Conservation (phyloP, 2,888 invertebrate genomes). For the Oscheius sp. region DNA sequence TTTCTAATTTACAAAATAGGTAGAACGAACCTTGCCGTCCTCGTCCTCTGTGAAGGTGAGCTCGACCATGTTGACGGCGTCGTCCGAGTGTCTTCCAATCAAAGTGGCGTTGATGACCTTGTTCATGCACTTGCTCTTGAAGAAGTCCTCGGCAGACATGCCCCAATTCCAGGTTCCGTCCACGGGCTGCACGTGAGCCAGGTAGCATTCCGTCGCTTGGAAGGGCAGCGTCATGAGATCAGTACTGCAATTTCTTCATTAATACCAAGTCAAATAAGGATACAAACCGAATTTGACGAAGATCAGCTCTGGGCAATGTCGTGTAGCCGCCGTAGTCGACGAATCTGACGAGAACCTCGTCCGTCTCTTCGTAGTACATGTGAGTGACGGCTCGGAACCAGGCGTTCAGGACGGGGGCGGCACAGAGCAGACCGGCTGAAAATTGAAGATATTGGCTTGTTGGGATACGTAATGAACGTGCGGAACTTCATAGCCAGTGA, state of each 20-base stretch:
- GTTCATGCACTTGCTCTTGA: constrained; percentile 57
- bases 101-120: constrained; percentile 66
- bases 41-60: constrained; percentile 50
- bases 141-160: constrained; percentile 61
- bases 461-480: too few species aligned
- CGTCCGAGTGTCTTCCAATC: constrained; percentile 65
- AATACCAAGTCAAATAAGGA: not conserved
- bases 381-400: constrained; percentile 92
- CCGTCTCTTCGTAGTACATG: constrained; percentile 78
- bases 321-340: constrained; percentile 96
- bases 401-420: constrained; percentile 84
- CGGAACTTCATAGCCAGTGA: too few species aligned
- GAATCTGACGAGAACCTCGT: constrained; percentile 85
- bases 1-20: too few species aligned
- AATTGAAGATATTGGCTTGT: constrained; percentile 8
- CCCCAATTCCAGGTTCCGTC: constrained; percentile 77
- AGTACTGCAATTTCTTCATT: constrained; percentile 77
- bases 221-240: constrained; percentile 95
- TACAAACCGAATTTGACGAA: constrained; percentile 84
- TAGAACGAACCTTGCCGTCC: constrained; percentile 39
- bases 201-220: constrained; percentile 93
- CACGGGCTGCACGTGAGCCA: constrained; percentile 87
- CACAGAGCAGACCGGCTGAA: constrained; percentile 87
- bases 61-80: constrained; percentile 70
- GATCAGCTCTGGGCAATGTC: constrained; percentile 82